These are phyloP conservation scores for Paraescarpia echinospica DNA, from an alignment of 1,140 invertebrate species.

Conservation along the genomic window DNA sequence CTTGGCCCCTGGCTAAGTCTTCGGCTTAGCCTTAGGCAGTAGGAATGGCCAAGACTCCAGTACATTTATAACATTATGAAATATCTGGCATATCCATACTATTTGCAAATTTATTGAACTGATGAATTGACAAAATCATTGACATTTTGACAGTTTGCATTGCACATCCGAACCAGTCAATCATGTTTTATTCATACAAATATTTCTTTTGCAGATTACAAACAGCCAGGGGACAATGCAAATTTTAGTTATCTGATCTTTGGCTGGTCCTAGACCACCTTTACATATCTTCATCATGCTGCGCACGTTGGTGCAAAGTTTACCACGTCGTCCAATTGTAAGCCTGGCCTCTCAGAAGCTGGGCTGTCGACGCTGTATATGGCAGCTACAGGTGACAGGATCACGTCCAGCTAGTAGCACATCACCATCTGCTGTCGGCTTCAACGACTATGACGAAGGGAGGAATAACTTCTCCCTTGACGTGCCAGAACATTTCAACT, in stretches of 20 bases:
- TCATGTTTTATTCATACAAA: neutral
- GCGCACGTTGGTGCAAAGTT: neutral
- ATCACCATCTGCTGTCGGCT: constrained; percentile 15
- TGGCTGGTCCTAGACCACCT: neutral
- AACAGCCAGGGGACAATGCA: neutral
- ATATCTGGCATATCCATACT: no score
- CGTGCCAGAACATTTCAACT: constrained; percentile 55
- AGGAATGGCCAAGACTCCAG: no score
- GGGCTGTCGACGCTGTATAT: neutral
- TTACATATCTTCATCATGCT: neutral
- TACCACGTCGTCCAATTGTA: neutral
- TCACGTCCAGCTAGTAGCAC: neutral
- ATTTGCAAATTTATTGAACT: no score
- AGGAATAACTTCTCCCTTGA: constrained; percentile 36
- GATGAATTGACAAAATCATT: no score
- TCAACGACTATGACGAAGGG: constrained; percentile 43
- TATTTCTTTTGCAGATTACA: neutral
- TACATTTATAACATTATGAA: no score
- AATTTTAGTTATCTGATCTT: neutral
- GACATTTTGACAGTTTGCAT: no score
- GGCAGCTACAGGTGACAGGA: neutral
- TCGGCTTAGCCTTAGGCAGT: no score
- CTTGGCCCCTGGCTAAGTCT: no score
- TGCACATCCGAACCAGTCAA: no score
- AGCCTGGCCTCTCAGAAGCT: neutral